Conservation (phyloP, 2,888 invertebrate species). For the Catocala fraxini region DNA sequence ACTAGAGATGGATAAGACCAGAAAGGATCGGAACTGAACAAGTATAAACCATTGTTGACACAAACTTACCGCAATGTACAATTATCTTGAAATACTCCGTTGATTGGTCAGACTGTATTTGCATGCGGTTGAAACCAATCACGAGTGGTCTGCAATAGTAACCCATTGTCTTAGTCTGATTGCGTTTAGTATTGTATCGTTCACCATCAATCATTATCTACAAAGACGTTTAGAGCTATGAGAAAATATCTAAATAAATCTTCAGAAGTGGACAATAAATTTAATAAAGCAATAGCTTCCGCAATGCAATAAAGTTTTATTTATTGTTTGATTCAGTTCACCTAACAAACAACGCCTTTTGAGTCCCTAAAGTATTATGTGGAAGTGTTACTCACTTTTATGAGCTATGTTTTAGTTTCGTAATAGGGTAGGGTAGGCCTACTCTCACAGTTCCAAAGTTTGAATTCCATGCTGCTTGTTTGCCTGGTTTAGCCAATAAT, state of each 20-base stretch:
- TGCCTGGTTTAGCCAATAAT: no score
- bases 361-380: no score
- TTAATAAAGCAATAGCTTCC: not conserved
- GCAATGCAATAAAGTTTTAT: no score
- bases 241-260: not conserved
- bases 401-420: no score
- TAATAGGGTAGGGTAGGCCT: no score
- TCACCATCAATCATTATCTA: constrained; percentile 1
- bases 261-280: not conserved
- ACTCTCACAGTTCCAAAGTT: no score
- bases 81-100: constrained; percentile 2
- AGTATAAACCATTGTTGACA: no score
- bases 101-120: constrained; percentile 5
- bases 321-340: no score
- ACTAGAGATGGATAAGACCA: no score
- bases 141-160: constrained; percentile 1
- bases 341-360: no score
- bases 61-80: not conserved
- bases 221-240: not conserved
- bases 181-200: not conserved
- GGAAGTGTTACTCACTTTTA: no score
- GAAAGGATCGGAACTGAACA: not conserved
- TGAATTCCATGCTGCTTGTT: no score
- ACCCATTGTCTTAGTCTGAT: constrained; percentile 3
- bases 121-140: constrained; percentile 2